Base-by-base conservation (phyloP, 2,888 invertebrate species). In the Netelia fuscicornis region DNA sequence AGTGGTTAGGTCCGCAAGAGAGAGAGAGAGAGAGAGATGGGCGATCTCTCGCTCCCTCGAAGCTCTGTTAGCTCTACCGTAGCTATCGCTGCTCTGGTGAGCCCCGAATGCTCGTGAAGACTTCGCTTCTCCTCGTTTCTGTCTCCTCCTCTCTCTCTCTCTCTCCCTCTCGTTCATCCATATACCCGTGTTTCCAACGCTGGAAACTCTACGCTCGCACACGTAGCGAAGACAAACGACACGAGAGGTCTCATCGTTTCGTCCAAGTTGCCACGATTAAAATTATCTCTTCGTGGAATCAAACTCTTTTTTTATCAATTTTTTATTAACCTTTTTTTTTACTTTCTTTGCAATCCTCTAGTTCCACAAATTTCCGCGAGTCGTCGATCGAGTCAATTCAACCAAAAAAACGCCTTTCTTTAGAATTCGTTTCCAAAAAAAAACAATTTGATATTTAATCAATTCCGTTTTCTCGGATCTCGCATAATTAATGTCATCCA, bases 201-300 rank as follows among this genome's bases (percentile, higher is more conserved):
- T 58, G 20, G 2, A 58, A 2, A 58, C 2, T 20, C 2, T 58
- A 1, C 17, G 56, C 37, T 25, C 68, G 68, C 68, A 60, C 68
- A 20, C 20, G 68, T 60, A 25, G 56, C 20, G 56, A 25, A 71
- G 54, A 79, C 44, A 68, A 64, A 44, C 52, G 62, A 70, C 30
- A 25, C 11, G 13, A 37, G 25, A 54, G 30, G 48, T 13, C 17
- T 71, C 62, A 20, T 13, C 62, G 60, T 58, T 68, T 30, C 30
- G 58, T 37, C 25, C 30, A 30, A 30, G 68, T 78, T 60, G 25
- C 37, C 67, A 68, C 77, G 68, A 78, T 78, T 70, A 62, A 54
- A 71, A 11, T 37, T 17, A n/a, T 71, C 78, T 48, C 78, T 78
- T 68, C 68, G 48, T 25, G 60, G 52, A 77, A 77, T 30, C 30